Base-by-base conservation (phyloP, 1,140 invertebrate species). In the Tetragonula clypearis region DNA sequence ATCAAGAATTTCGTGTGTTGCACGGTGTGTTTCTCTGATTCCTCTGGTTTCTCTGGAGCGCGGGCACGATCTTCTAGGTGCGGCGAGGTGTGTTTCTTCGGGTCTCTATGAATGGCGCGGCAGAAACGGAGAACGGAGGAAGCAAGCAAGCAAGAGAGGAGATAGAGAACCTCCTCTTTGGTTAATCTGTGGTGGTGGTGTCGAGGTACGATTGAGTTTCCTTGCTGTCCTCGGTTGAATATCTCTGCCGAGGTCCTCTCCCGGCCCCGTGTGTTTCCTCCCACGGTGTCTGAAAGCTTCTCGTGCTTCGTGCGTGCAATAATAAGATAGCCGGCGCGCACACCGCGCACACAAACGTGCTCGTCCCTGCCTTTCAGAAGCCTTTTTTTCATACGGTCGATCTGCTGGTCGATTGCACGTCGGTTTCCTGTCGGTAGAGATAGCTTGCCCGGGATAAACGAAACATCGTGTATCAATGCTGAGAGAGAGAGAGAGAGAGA, bases 201-300 rank as follows among this genome's bases (percentile, higher is more conserved):
- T 30, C 69, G 49, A 72, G 69, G 69, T 49, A 49, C 72, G 72
- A 74, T 74, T 74, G 72, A 74, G 72, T 74, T 74, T 74, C 72
- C 72, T 74, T 53, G 72, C 72, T 74, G 72, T 55, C 49, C 41
- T 74, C 72, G 72, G 49, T 53, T 11, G 55, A 49, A 21, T 74
- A 74, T 74, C 72, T 74, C 49, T 30, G 30, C 12, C 41, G 49
- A 23, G 72, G 9, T 73, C 72, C n/a, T 73, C 72, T 55, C 72
- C 8, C 72, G 23, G 5, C 15, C 65, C 26, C 56, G 56, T 21
- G 19, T 26, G 72, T 74, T 74, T 74, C 72, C 72, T 74, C 72
- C 49, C 72, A 74, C 72, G 72, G 72, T 74, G 49, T 55, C 72
- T 74, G 72, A 74, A 74, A 74, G 49, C 72, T 30, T 30, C 2